phyloP scores from a whole-genome alignment of 2,888 invertebrate species.

The Nomada fabriciana region DNA sequence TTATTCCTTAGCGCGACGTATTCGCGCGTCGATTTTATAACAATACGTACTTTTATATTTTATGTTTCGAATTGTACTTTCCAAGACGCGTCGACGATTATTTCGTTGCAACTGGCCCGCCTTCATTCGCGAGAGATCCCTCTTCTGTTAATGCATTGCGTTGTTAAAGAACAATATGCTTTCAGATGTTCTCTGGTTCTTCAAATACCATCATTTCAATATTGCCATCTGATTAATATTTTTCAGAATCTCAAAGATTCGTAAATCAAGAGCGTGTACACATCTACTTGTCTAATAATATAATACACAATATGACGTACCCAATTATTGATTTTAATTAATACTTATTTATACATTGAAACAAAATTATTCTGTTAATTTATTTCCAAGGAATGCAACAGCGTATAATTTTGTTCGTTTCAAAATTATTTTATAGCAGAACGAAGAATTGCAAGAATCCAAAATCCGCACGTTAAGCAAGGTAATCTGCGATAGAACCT shows the following conservation, averaged over 20 bases:
- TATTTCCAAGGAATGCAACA: too few species aligned
- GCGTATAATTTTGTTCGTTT: too few species aligned
- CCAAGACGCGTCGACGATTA: constrained; percentile 70
- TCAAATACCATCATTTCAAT: not conserved
- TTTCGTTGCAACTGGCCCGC: constrained; percentile 30
- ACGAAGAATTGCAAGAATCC: not conserved
- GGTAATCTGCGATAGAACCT: not conserved
- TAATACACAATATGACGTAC: too few species aligned
- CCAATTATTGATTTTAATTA: too few species aligned
- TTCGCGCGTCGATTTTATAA: constrained; percentile 75
- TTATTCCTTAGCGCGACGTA: constrained; percentile 75
- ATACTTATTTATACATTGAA: too few species aligned
- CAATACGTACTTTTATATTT: constrained; percentile 79
- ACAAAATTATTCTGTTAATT: too few species aligned
- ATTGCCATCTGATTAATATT: not conserved
- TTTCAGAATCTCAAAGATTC: not conserved
- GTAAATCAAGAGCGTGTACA: too few species aligned
- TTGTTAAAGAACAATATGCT: not conserved
- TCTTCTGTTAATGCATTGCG: not conserved
- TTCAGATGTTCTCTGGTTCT: constrained; percentile 4
- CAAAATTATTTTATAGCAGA: not conserved
- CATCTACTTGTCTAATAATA: too few species aligned
- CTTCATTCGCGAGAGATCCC: constrained; percentile 35
- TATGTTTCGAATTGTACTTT: constrained; percentile 83
- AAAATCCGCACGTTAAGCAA: not conserved